Evolutionary conservation across 2,113 vertebrate genomes (phyloP).

Genomic region (Pantherophis guttatus): DNA sequence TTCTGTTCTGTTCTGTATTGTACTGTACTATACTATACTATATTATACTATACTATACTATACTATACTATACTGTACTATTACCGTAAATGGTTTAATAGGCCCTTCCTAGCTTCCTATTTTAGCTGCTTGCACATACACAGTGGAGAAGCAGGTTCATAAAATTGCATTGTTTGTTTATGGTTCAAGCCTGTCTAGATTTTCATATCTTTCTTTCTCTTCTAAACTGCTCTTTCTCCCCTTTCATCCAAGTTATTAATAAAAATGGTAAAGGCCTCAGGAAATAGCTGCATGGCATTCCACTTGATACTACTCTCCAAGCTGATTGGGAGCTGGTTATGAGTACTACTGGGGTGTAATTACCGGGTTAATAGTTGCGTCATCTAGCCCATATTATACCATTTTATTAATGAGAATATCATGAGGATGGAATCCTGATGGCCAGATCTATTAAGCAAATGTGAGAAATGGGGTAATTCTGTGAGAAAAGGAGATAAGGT

Average conservation of each 20-base stretch:
- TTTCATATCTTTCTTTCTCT: not conserved
- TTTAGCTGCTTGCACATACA: not conserved
- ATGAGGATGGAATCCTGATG: not conserved
- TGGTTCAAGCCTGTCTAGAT: not conserved
- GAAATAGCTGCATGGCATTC: not conserved
- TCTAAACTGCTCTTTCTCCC: not conserved
- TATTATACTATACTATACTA: no score
- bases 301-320: not conserved
- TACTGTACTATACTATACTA: no score
- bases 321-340: not conserved
- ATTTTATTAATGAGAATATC: not conserved
- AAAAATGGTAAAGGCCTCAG: not conserved
- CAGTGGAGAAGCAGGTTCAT: not conserved
- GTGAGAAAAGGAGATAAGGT: not conserved
- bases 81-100: not conserved
- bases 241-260: not conserved
- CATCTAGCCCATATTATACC: not conserved
- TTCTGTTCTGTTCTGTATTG: no score
- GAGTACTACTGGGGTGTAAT: not conserved
- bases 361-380: not conserved
- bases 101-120: not conserved
- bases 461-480: not conserved
- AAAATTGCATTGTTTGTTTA: not conserved
- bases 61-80: no score
- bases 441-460: not conserved